phyloP scores from a whole-genome alignment of 1,140 invertebrate genomes.

The Drosophila teissieri region DNA sequence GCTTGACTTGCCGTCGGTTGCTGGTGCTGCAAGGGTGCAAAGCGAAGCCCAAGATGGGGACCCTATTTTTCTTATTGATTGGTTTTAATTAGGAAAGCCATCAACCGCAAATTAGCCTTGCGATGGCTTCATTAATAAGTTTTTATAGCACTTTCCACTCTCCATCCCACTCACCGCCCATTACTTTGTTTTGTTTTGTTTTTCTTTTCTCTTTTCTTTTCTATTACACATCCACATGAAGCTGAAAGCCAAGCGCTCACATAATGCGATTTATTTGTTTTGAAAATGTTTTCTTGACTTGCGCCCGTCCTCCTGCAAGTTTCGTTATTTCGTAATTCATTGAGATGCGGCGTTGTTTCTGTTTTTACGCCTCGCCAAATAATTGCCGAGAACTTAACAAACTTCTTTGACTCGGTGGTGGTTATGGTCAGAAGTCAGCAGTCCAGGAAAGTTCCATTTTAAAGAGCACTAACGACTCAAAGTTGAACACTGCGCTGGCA shows the following conservation, averaged over 20 bases:
- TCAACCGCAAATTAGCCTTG: conserved; percentile 76
- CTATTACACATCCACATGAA: conserved; percentile 3
- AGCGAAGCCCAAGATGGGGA: conserved; percentile 40
- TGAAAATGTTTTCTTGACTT: conserved; percentile 52
- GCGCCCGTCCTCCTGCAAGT: conserved; percentile 22
- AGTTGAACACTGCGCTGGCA: neutral
- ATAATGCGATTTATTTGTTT: conserved; percentile 61
- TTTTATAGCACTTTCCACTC: conserved; percentile 57
- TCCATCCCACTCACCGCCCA: conserved; percentile 12
- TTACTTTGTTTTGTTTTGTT: neutral
- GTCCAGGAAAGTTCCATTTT: neutral
- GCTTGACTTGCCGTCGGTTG: conserved; percentile 35
- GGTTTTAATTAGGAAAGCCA: conserved; percentile 80
- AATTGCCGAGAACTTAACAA: conserved; percentile 64
- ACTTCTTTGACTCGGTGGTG: conserved; percentile 20
- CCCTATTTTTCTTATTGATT: conserved; percentile 79
- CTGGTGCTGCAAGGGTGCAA: conserved; percentile 4
- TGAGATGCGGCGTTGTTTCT: conserved; percentile 59
- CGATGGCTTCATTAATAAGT: conserved; percentile 75
- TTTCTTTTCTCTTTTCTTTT: neutral
- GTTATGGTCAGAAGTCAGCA: conserved; percentile 5
- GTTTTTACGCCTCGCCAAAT: conserved; percentile 65
- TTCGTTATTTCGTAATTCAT: conserved; percentile 31
- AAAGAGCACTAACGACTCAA: neutral
- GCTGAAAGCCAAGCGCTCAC: conserved; percentile 22